Evolutionary conservation across 2,797 vertebrate genomes (phyloP).

Genomic region (Tapera naevia): DNA sequence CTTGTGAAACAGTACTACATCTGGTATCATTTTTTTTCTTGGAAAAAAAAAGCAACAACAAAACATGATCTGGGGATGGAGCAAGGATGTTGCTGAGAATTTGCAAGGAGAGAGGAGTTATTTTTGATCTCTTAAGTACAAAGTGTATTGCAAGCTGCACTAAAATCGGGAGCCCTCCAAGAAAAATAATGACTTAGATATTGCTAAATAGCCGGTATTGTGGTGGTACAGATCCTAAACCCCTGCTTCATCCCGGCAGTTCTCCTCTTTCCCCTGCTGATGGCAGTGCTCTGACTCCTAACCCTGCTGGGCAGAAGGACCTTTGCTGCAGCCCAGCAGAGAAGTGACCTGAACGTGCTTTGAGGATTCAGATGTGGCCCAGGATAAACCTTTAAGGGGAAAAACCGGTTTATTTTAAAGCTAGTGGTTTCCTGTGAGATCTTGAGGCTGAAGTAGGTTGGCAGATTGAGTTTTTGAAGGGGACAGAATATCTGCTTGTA

Average conservation of each 20-base stretch:
- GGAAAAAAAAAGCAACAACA: background rate
- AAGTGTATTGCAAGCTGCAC: rapidly evolving
- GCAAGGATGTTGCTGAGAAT: background rate
- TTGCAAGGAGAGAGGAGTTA: background rate
- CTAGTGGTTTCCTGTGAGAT: rapidly evolving
- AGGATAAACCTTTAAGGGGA: background rate
- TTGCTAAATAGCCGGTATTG: background rate
- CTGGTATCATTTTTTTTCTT: background rate
- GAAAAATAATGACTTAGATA: rapidly evolving
- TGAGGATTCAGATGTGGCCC: rapidly evolving
- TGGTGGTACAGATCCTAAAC: rapidly evolving
- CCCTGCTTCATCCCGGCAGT: background rate
- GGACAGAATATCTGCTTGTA: background rate
- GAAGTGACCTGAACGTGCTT: rapidly evolving
- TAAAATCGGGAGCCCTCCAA: background rate
- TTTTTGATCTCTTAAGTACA: background rate
- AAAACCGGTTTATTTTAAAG: rapidly evolving
- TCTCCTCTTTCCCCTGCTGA: constrained; percentile 26
- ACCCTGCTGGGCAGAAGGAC: rapidly evolving
- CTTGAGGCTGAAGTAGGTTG: background rate
- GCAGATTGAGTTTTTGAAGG: background rate
- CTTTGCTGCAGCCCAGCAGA: background rate
- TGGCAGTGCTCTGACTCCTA: constrained; percentile 22
- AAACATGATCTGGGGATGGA: background rate
- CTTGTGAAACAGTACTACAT: background rate